These are phyloP conservation scores for Argentina silus DNA, from an alignment of 2,797 vertebrate genomes.

Conservation along the genomic window DNA sequence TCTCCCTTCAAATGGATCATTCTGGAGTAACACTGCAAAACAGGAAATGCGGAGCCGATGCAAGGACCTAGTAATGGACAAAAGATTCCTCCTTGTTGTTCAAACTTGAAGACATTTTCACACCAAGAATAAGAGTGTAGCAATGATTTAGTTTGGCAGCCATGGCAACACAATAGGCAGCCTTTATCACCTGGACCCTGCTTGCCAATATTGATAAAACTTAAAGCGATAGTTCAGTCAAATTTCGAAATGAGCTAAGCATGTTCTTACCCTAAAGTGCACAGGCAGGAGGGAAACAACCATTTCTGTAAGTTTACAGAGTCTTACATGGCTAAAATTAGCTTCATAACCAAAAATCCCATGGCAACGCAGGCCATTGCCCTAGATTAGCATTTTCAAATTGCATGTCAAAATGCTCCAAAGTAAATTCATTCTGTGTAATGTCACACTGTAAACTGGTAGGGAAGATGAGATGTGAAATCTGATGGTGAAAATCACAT, in stretches of 20 bases:
- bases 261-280: neutral
- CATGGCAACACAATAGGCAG: conserved; percentile 50
- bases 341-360: neutral
- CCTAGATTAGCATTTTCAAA: no score
- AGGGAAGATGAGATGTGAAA: no score
- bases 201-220: neutral
- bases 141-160: conserved; percentile 38
- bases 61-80: neutral
- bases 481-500: no score
- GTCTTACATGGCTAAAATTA: neutral
- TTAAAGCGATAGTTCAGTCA: conserved; percentile 23
- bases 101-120: conserved; percentile 33
- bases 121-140: conserved; percentile 39
- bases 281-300: neutral
- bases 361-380: no score
- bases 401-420: no score
- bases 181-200: conserved; percentile 20
- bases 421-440: no score
- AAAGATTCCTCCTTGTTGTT: conserved; percentile 24
- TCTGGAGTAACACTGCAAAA: neutral
- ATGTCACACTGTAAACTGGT: no score
- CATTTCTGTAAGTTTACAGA: neutral
- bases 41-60: neutral
- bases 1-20: neutral
- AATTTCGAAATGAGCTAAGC: neutral